Base-by-base conservation (phyloP, 2,797 vertebrate genomes). In the Silurus aristotelis region DNA sequence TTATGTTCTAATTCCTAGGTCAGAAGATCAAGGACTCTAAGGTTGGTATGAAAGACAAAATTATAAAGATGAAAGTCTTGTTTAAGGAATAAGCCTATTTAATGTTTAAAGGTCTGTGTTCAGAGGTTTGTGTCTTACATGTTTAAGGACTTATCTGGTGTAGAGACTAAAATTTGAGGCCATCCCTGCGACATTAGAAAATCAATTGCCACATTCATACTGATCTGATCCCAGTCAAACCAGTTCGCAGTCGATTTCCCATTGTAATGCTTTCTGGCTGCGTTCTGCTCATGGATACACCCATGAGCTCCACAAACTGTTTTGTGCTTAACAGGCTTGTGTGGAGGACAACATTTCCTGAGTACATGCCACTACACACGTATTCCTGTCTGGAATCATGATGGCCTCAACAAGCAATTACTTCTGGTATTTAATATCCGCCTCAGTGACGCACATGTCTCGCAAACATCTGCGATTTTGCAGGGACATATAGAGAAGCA, bases 391-490 rank as follows among this genome's bases (percentile, higher is more conserved):
- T 14, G 14, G 61, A 68, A 83, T 17, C 10, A 82, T 20, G 56
- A 84, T 70, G 12, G 7, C 52, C 2, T 72, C 6, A 6, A 83
- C 75, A 31, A 84, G 80, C 82, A 88, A 87, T 82, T 70, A 80
- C 83, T 48, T 73, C 55, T 81, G 83, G 73, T 70, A 84, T 87
- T 87, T 85, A 25, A 82, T 55, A 78, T 84, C 78, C 83, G 9
- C n/a, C 64, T 46, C 46, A 71, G 55, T 88, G 88, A 89, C 72
- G 85, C 83, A 87, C 60, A 72, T 6, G 38, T 0, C 80, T 64
- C 15, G 43, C 60, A 67, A 75, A n/a, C 43, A 75, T 56, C 64
- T 52, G n/a, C 15, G 60, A 64, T 85, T 38, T 8, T n/a, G 58
- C 4, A 5, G 38, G 38, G 9, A 79, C 5, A 31, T 27, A 78